Base-by-base conservation (phyloP, 2,888 invertebrate genomes). In the Therioaphis trifolii region DNA sequence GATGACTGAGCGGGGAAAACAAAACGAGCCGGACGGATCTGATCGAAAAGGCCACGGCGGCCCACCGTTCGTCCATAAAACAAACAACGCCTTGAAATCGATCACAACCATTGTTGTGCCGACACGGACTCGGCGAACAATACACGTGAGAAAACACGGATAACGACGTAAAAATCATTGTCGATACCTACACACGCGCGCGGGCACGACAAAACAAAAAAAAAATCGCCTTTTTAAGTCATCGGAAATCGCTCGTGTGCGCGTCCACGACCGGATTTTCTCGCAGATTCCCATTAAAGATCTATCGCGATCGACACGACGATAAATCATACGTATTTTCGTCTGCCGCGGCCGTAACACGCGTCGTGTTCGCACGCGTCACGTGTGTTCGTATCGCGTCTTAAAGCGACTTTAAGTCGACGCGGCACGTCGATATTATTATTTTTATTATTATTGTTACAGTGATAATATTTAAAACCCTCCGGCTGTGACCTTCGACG, bases 351-450 rank as follows among this genome's bases (percentile, higher is more conserved):
- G n/a, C n/a, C 18, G 5, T 49, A 49, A 14, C 46, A 49, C 2
- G 9, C 4, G 12, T 49, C 14, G 11, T 2, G 46, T 11, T 49
- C 46, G 43, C 11, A 9, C 43, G 43, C 5, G 5, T 11, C 43
- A 11, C 5, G 5, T 43, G 5, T 43, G 11, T 43, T 43, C 43
- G 11, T 43, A 43, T 9, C 11, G 43, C 43, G 43, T 43, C 11
- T n/a, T n/a, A n/a, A n/a, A 43, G 43, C 43, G 43, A 40, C 24
- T 40, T 40, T 68, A 68, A 40, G 35, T 40, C 18, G 46, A 71
- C 46, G n/a, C n/a, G 71, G 49, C 71, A 71, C 71, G 71, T 72
- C 71, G 52, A n/a, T n/a, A n/a, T n/a, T n/a, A n/a, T n/a, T n/a
- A n/a, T n/a, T n/a, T n/a, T n/a, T n/a, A n/a, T n/a, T n/a, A n/a